These are phyloP conservation scores for Antennarius striatus DNA, from an alignment of 2,113 vertebrate species.

Conservation along the genomic window DNA sequence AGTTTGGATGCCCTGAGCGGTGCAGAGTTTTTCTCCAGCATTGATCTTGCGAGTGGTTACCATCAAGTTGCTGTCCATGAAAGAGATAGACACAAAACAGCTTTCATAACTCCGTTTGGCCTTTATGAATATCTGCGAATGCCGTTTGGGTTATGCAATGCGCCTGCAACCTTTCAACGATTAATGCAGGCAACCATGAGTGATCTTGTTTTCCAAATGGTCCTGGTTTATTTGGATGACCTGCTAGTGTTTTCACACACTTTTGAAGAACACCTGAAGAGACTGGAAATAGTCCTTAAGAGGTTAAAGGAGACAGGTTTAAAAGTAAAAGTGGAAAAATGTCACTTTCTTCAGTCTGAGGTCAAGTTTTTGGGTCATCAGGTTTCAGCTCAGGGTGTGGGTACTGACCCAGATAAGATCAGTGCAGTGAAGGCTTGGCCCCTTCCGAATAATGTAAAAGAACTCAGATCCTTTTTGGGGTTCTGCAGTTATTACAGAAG, in stretches of 20 bases:
- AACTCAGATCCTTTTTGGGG: neutral
- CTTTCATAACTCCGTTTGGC: conserved; percentile 6
- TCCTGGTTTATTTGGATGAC: conserved; percentile 14
- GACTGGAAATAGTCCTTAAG: neutral
- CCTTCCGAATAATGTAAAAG: conserved; percentile 1
- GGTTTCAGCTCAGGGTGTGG: neutral
- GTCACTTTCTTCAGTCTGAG: neutral
- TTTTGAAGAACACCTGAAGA: neutral
- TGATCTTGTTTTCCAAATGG: neutral
- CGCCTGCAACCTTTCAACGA: neutral
- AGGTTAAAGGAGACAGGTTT: conserved; percentile 11
- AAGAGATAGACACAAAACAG: neutral
- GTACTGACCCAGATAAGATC: conserved; percentile 4
- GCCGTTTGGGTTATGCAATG: neutral
- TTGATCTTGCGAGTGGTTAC: conserved; percentile 6
- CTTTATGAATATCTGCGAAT: neutral
- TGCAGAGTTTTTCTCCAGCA: neutral
- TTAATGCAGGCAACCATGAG: conserved; percentile 11
- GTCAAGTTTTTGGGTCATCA: neutral
- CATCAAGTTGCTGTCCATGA: conserved; percentile 14
- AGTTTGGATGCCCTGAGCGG: no score
- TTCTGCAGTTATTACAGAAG: conserved; percentile 13
- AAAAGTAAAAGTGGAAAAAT: conserved; percentile 7
- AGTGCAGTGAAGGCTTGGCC: neutral
- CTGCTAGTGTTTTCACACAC: conserved; percentile 10